These are phyloP conservation scores for Saguinus imperator DNA, from an alignment of 2,113 vertebrate species.

Conservation along the genomic window DNA sequence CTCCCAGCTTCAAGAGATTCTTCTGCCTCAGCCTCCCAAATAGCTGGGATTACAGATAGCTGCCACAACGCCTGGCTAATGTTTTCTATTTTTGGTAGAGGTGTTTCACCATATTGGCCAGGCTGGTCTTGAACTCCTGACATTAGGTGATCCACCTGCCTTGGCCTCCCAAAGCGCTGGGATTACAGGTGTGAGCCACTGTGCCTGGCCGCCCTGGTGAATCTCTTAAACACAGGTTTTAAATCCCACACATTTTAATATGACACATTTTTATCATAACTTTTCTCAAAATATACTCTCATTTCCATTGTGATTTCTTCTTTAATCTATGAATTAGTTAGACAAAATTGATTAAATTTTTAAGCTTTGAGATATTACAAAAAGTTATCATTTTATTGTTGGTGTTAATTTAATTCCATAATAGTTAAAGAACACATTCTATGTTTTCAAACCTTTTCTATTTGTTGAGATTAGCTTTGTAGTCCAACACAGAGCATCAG, in stretches of 20 bases:
- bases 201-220: fast-evolving
- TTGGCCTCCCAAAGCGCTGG: too few species aligned
- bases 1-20: too few species aligned
- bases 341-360: background rate
- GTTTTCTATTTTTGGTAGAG: too few species aligned
- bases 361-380: background rate
- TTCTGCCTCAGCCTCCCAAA: too few species aligned
- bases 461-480: background rate
- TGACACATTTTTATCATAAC: background rate
- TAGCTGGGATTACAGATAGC: too few species aligned
- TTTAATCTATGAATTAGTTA: background rate
- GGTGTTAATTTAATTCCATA: background rate
- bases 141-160: too few species aligned
- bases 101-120: too few species aligned
- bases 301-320: background rate
- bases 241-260: background rate
- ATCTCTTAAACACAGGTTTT: background rate
- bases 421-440: background rate
- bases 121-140: too few species aligned
- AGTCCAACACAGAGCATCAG: background rate
- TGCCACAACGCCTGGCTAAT: too few species aligned
- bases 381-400: background rate
- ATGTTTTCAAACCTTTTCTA: background rate
- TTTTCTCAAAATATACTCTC: background rate
- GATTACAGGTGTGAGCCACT: too few species aligned